phyloP scores from a whole-genome alignment of 1,140 invertebrate genomes.

The Asobara japonica region DNA sequence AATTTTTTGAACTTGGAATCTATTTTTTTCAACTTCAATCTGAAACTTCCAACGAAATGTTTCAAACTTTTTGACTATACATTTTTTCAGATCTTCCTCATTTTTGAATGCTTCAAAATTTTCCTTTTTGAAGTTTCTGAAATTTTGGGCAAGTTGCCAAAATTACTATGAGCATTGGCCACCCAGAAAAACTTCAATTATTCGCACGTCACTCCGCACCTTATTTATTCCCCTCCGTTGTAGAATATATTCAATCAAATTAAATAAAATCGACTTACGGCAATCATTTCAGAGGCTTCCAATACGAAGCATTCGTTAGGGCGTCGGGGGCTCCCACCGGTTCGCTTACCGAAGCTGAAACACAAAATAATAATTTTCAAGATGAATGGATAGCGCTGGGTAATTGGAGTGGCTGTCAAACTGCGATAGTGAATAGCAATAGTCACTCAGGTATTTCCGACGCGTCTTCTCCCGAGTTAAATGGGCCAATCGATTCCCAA shows the following conservation, averaged over 20 bases:
- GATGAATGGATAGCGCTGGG: neutral
- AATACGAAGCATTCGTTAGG: constrained; percentile 87
- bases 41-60: no score
- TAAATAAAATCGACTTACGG: constrained; percentile 71
- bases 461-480: neutral
- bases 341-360: constrained; percentile 87
- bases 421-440: neutral
- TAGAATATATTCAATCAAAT: neutral
- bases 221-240: neutral
- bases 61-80: no score
- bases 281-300: constrained; percentile 90
- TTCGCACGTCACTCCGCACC: neutral
- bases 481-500: neutral
- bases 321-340: constrained; percentile 75
- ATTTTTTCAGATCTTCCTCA: no score
- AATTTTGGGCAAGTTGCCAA: no score
- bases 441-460: neutral
- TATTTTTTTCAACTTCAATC: no score
- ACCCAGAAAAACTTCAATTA: no score
- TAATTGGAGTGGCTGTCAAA: constrained; percentile 18
- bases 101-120: no score
- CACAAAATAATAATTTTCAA: constrained; percentile 48
- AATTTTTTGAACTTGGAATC: no score
- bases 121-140: no score
- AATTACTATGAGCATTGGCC: no score